phyloP scores from a whole-genome alignment of 2,797 vertebrate genomes.

The Kryptopterus vitreolus region DNA sequence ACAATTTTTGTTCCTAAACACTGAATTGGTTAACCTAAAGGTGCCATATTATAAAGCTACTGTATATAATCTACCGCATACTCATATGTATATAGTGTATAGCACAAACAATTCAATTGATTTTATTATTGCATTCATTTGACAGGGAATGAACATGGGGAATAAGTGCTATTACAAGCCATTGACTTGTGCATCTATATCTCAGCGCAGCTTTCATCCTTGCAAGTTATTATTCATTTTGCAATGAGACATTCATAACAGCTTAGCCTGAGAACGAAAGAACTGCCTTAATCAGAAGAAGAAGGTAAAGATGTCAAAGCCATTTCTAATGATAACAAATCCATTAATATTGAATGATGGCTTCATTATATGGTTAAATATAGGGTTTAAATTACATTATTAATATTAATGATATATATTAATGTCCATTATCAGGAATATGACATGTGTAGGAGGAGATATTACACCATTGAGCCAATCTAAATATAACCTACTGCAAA shows the following conservation, averaged over 20 bases:
- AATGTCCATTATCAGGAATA: constrained; percentile 76
- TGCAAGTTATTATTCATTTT: neutral
- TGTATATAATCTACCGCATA: too few species aligned
- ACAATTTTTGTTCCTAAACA: too few species aligned
- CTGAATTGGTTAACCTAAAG: too few species aligned
- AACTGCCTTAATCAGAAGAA: constrained; percentile 15
- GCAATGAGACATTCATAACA: neutral
- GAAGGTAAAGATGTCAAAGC: constrained; percentile 73
- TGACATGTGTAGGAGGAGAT: constrained; percentile 69
- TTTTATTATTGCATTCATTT: neutral
- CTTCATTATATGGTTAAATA: constrained; percentile 78
- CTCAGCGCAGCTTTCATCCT: neutral
- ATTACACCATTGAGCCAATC: constrained; percentile 67
- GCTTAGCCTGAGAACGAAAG: neutral
- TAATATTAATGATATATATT: constrained; percentile 74
- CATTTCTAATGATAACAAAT: constrained; percentile 77
- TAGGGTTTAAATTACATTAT: constrained; percentile 67
- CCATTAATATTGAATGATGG: constrained; percentile 79
- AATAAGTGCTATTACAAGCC: neutral
- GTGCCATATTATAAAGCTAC: too few species aligned
- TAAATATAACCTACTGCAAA: constrained; percentile 61
- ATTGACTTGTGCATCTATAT: neutral
- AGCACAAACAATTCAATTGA: neutral
- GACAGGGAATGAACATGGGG: neutral
- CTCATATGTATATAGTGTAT: too few species aligned